These are phyloP conservation scores for Scophthalmus maximus DNA, from an alignment of 2,113 vertebrate species.

Conservation along the genomic window DNA sequence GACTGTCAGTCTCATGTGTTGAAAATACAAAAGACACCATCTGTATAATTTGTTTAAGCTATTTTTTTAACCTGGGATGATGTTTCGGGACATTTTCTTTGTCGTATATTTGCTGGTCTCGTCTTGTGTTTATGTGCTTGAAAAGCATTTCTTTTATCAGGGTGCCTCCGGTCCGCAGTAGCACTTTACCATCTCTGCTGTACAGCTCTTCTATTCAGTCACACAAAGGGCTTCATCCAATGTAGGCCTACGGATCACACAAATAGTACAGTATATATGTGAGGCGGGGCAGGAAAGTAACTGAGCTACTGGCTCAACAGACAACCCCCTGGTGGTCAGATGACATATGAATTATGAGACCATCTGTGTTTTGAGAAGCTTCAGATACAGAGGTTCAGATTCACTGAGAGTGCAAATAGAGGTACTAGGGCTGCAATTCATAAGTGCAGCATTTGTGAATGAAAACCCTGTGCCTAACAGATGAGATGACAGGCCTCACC, in stretches of 20 bases:
- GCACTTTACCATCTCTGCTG: conserved; percentile 74
- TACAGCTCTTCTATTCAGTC: conserved; percentile 60
- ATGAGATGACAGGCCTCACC: not conserved
- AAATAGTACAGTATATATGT: conserved; percentile 21
- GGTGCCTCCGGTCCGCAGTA: conserved; percentile 76
- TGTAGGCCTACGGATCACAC: conserved; percentile 60
- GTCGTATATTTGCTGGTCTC: conserved; percentile 53
- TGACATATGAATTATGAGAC: not conserved
- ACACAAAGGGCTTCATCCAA: conserved; percentile 71
- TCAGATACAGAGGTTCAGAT: not conserved
- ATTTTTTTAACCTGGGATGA: conserved; percentile 60
- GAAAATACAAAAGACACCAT: conserved; percentile 54
- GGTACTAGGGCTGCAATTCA: too few relatives aligned
- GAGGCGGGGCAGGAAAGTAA: conserved; percentile 42
- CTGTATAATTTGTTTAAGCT: conserved; percentile 61
- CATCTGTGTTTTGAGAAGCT: not conserved
- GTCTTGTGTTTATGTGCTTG: conserved; percentile 65
- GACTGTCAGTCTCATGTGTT: conserved; percentile 50
- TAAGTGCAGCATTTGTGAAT: not conserved
- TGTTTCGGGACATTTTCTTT: conserved; percentile 39
- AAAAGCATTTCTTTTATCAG: conserved; percentile 68
- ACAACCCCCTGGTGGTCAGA: too few relatives aligned
- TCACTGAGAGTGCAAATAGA: not conserved
- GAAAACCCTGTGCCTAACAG: not conserved
- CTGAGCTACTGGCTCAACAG: not conserved